Base-by-base conservation (phyloP, 2,888 invertebrate genomes). In the Apamea sordens region DNA sequence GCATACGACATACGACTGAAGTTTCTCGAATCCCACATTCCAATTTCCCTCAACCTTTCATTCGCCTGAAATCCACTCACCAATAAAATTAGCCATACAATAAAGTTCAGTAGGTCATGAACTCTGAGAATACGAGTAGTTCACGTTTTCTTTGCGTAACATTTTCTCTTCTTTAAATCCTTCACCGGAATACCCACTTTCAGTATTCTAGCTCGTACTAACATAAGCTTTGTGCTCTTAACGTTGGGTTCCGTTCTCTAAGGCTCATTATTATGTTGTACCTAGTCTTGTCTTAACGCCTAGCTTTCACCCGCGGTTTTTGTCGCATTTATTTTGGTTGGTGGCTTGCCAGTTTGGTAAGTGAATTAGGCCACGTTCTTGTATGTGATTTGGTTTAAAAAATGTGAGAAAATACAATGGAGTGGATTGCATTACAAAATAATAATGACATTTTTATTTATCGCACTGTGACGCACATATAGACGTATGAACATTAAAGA, bases 121-220 rank as follows among this genome's bases (percentile, higher is more conserved):
- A 59, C 73, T 68, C 56, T 63, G 8, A 21, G 6, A 74, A 56
- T 32, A 71, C 70, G n/a, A n/a, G n/a, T 32, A 50, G 73, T 44
- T 44, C 28, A 73, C 32, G 44, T 86, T 76, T 36, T 63, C 72
- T 61, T 76, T 56, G 63, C 18, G 65, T 61, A 53, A 53, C 41
- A 74, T 74, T 74, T 84, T 73, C 88, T 87, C 80, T 87, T 88
- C 83, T 72, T 85, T 85, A 80, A 83, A 76, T 86, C 82, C 61
- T 73, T 44, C 47, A 71, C 76, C 53, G 76, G 80, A 80, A 85
- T 65, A 80, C 41, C 85, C 76, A 76, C 76, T 84, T 85, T 65
- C 47, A 74, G 84, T 64, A 64, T 76, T 79, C 50, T 73, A 64
- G 70, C 59, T 76, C 44, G n/a, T 50, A 76, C 76, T 68, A 76